Conservation (phyloP, 2,888 invertebrate genomes). For the Thyatira batis region DNA sequence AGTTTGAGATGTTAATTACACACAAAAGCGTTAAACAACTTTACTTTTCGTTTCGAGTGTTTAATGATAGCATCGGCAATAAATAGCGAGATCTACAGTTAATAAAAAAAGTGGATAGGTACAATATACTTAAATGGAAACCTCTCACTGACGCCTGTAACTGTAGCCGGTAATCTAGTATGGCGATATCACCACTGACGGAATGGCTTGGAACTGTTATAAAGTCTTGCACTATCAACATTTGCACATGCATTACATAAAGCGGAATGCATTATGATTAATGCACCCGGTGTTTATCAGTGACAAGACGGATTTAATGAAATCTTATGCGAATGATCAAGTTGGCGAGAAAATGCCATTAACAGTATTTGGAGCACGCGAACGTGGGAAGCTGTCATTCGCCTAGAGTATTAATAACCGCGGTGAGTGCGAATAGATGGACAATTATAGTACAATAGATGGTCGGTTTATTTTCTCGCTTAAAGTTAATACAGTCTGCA, state of each 20-base stretch:
- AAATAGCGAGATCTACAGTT: constrained; percentile 44
- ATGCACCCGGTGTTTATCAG: constrained; percentile 18
- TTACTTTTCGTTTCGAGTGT: constrained; percentile 62
- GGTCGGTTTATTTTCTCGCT: constrained; percentile 39
- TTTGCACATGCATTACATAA: constrained; percentile 31
- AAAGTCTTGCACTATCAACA: constrained; percentile 36
- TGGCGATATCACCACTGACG: constrained; percentile 27
- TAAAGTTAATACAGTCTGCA: constrained; percentile 43
- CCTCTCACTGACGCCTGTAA: constrained; percentile 55
- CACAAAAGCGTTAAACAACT: constrained; percentile 44
- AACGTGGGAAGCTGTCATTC: constrained; percentile 68
- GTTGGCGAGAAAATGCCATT: constrained; percentile 23
- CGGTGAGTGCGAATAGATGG: constrained; percentile 54
- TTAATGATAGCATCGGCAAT: constrained; percentile 56
- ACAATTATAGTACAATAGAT: constrained; percentile 49
- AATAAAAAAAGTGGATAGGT: constrained; percentile 50
- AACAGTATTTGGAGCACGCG: constrained; percentile 69
- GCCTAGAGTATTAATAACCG: constrained; percentile 53
- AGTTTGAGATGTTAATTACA: constrained; percentile 47
- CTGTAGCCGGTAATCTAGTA: constrained; percentile 48
- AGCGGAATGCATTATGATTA: constrained; percentile 28
- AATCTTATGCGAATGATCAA: constrained; percentile 24
- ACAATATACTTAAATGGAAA: constrained; percentile 55
- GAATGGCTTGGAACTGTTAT: constrained; percentile 43
- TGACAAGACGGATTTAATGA: constrained; percentile 5